A percentile compares a stretch with the other conserved stretches of the same genome.
phyloP scores from a whole-genome alignment of 1,140 invertebrate genomes.

The Heliothis virescens region DNA sequence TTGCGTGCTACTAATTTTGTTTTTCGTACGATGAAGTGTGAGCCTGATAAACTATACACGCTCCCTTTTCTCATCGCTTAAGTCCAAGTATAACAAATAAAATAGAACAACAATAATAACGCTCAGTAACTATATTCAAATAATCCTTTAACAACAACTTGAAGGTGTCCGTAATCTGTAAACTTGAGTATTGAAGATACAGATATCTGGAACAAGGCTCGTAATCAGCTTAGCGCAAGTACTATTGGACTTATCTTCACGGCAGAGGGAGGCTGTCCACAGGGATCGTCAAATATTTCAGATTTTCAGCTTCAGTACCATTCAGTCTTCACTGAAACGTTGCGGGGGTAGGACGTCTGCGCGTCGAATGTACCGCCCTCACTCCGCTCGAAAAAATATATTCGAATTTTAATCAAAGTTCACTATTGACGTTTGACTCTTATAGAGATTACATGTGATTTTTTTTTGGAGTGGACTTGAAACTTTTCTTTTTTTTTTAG shows the following conservation, averaged over 20 bases:
- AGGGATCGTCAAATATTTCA: slow-evolving; percentile 67
- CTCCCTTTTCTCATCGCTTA: neutral
- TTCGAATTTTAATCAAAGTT: slow-evolving; percentile 18
- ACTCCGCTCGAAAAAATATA: slow-evolving; percentile 41
- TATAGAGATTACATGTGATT: slow-evolving; percentile 1
- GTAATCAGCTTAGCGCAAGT: slow-evolving; percentile 70
- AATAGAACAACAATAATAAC: slow-evolving; percentile 7
- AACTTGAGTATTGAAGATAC: slow-evolving; percentile 47
- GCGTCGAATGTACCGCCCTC: slow-evolving; percentile 22
- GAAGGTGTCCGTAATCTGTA: slow-evolving; percentile 42
- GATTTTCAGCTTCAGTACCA: slow-evolving; percentile 59
- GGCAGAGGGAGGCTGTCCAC: slow-evolving; percentile 53
- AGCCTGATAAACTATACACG: neutral
- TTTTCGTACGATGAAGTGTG: neutral
- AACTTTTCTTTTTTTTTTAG: slow-evolving; percentile 46
- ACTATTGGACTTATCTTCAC: slow-evolving; percentile 65
- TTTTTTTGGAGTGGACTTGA: slow-evolving; percentile 36
- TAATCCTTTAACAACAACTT: slow-evolving; percentile 13
- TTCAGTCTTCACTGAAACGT: slow-evolving; percentile 67
- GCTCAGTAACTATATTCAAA: slow-evolving; percentile 12
- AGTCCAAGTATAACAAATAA: neutral
- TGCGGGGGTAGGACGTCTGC: slow-evolving; percentile 58
- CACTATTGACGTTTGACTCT: neutral
- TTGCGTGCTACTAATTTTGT: neutral
- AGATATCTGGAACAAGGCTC: slow-evolving; percentile 61